phyloP scores from a whole-genome alignment of 1,140 invertebrate genomes.

The Drosophila sturtevanti region DNA sequence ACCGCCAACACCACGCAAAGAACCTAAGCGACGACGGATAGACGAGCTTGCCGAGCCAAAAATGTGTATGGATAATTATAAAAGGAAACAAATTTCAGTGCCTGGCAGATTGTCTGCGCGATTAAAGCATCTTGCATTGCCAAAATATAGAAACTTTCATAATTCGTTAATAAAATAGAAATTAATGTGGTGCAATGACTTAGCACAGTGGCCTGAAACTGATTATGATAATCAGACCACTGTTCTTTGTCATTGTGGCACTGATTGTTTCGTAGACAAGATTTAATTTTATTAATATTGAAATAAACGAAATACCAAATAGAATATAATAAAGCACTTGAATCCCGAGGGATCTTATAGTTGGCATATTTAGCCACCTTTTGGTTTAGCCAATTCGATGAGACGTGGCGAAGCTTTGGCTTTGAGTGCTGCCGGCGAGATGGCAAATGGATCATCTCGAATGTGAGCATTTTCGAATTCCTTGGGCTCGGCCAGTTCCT shows the following conservation, averaged over 20 bases:
- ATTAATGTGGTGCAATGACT: neutral
- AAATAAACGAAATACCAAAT: neutral
- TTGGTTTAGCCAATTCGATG: constrained; percentile 83
- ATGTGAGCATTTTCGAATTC: constrained; percentile 76
- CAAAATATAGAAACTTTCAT: neutral
- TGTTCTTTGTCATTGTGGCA: neutral
- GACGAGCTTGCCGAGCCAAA: constrained; percentile 15
- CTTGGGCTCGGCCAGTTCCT: constrained; percentile 83
- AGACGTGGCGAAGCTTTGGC: constrained; percentile 83
- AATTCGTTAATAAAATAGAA: neutral
- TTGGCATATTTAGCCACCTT: constrained; percentile 33
- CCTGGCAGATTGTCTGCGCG: neutral
- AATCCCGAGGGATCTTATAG: neutral
- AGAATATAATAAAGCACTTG: neutral
- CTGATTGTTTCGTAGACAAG: neutral
- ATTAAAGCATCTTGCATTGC: neutral
- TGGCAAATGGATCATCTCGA: constrained; percentile 72
- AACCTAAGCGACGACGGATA: neutral
- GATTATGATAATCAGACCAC: neutral
- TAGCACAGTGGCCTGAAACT: neutral
- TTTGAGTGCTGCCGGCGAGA: constrained; percentile 82
- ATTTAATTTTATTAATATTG: neutral
- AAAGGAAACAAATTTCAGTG: neutral
- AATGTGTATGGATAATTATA: neutral
- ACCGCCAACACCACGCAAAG: too few species aligned